Evolutionary conservation across 2,113 vertebrate species (phyloP).

Genomic region (Agelaius tricolor): DNA sequence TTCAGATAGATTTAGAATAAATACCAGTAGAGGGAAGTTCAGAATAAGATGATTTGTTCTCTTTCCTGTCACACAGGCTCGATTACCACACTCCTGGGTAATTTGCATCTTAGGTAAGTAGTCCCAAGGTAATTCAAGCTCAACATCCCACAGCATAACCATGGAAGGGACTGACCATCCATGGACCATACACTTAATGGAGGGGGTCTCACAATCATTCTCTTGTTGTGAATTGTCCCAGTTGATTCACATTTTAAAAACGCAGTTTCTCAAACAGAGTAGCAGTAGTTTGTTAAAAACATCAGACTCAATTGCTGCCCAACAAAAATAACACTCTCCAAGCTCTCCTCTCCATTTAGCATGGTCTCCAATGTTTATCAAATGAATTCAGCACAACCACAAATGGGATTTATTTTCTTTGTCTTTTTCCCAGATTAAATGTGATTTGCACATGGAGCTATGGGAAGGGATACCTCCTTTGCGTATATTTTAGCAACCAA

Average conservation of each 20-base stretch:
- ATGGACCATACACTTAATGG: background rate
- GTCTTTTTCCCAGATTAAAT: conserved; percentile 39
- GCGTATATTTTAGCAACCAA: conserved; percentile 64
- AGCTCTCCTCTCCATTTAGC: conserved; percentile 50
- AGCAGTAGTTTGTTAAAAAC: conserved; percentile 60
- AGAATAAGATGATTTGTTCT: background rate
- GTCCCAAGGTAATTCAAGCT: background rate
- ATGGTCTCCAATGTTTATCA: conserved; percentile 45
- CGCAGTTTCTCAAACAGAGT: conserved; percentile 4
- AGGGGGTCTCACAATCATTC: background rate
- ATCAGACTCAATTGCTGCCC: background rate
- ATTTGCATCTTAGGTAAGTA: background rate
- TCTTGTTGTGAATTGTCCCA: background rate
- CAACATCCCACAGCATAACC: background rate
- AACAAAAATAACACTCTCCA: conserved; percentile 1
- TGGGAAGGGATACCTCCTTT: conserved; percentile 2
- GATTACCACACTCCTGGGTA: background rate
- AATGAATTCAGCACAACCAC: background rate
- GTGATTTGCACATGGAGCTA: conserved; percentile 37
- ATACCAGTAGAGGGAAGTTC: background rate
- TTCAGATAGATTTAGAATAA: background rate
- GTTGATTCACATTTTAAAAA: conserved; percentile 46
- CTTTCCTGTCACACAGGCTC: background rate
- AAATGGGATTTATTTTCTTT: background rate
- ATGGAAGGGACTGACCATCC: accelerated